Conservation (phyloP, 2,888 invertebrate genomes). For the Calliphora vomitoria region DNA sequence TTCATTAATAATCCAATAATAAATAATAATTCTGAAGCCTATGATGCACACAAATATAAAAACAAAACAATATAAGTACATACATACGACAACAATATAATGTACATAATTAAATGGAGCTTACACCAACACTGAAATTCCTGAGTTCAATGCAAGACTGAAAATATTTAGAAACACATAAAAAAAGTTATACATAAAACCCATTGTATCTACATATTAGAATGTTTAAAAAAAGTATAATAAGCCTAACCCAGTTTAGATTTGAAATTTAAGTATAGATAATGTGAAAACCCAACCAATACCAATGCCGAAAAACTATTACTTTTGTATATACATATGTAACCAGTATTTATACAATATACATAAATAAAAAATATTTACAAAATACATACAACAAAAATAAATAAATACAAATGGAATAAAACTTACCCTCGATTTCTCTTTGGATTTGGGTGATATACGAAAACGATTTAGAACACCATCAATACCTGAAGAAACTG, state of each 20-base stretch:
- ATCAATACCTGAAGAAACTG: conserved; percentile 77
- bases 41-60: conserved; percentile 19
- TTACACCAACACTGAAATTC: conserved; percentile 85
- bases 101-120: conserved; percentile 74
- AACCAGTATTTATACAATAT: no score
- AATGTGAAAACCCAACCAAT: not conserved
- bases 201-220: conserved; percentile 30
- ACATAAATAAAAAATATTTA: conserved; percentile 37
- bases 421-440: conserved; percentile 87
- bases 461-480: conserved; percentile 86
- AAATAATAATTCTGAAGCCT: conserved; percentile 16
- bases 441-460: conserved; percentile 87
- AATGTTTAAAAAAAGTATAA: not conserved
- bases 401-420: conserved; percentile 2
- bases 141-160: conserved; percentile 87
- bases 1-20: not conserved
- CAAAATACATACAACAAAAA: not conserved
- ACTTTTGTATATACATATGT: no score
- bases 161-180: conserved; percentile 80
- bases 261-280: no score
- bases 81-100: conserved; percentile 29
- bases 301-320: not conserved
- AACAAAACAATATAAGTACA: conserved; percentile 43
- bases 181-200: conserved; percentile 33
- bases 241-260: no score